Conservation (phyloP, 2,113 vertebrate species). For the Malaclemys terrapin region DNA sequence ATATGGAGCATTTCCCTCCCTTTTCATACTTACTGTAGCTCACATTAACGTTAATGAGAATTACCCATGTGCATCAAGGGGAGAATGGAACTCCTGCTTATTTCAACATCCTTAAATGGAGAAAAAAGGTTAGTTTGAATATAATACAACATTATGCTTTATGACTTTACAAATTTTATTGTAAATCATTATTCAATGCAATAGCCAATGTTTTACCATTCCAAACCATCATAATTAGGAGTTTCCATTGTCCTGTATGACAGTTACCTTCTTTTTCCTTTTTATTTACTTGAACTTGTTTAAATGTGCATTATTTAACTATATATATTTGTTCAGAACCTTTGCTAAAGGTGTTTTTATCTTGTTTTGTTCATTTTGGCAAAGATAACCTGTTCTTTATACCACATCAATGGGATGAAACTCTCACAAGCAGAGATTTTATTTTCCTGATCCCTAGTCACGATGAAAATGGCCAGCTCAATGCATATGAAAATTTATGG, state of each 20-base stretch:
- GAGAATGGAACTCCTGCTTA: slow-evolving; percentile 15
- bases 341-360: slow-evolving; percentile 25
- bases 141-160: slow-evolving; percentile 65
- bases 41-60: not conserved
- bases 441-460: slow-evolving; percentile 48
- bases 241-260: slow-evolving; percentile 28
- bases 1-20: not conserved
- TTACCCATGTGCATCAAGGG: not conserved
- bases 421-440: slow-evolving; percentile 51
- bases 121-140: slow-evolving; percentile 43
- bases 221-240: slow-evolving; percentile 40
- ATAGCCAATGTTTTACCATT: slow-evolving; percentile 49
- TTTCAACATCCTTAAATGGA: slow-evolving; percentile 8
- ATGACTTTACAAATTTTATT: slow-evolving; percentile 69
- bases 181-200: slow-evolving; percentile 63
- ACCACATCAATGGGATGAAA: slow-evolving; percentile 45
- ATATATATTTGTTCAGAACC: slow-evolving; percentile 29
- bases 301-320: slow-evolving; percentile 29
- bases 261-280: not conserved
- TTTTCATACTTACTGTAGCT: not conserved
- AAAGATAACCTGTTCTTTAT: slow-evolving; percentile 25
- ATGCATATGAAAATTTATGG: slow-evolving; percentile 42
- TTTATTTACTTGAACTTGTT: slow-evolving; percentile 38
- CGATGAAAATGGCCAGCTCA: slow-evolving; percentile 69
- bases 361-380: not conserved